These are phyloP conservation scores for Calycopis cecrops DNA, from an alignment of 1,140 invertebrate species.

Conservation along the genomic window DNA sequence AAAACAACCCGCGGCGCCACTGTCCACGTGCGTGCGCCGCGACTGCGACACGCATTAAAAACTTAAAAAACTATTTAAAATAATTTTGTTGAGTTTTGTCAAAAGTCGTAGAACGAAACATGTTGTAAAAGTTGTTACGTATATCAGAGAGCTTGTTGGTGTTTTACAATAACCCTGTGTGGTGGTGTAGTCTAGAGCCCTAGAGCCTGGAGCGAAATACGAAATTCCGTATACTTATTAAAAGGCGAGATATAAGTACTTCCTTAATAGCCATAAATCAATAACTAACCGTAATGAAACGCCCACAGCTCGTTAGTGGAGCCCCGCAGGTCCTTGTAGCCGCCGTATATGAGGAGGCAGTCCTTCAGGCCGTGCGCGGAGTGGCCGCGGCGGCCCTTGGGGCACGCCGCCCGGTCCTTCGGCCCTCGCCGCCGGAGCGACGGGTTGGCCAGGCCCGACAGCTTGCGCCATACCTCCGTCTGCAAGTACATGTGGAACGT, in stretches of 20 bases:
- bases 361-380: slow-evolving; percentile 86
- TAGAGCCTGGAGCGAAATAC: no score
- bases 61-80: no score
- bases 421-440: slow-evolving; percentile 26
- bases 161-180: no score
- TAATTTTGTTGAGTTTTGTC: no score
- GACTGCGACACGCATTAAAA: no score
- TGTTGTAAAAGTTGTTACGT: no score
- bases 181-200: no score
- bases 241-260: background rate
- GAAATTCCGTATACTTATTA: no score
- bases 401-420: slow-evolving; percentile 69
- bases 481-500: slow-evolving; percentile 38
- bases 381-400: slow-evolving; percentile 88
- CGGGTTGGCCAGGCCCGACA: slow-evolving; percentile 57
- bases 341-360: slow-evolving; percentile 91
- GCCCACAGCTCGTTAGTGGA: slow-evolving; percentile 92
- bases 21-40: no score
- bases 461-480: slow-evolving; percentile 82
- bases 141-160: no score
- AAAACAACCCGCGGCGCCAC: no score
- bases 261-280: background rate
- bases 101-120: no score
- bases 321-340: slow-evolving; percentile 91
- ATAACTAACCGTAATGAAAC: slow-evolving; percentile 86